Conservation (phyloP, 2,113 vertebrate genomes). For the Columba livia region DNA sequence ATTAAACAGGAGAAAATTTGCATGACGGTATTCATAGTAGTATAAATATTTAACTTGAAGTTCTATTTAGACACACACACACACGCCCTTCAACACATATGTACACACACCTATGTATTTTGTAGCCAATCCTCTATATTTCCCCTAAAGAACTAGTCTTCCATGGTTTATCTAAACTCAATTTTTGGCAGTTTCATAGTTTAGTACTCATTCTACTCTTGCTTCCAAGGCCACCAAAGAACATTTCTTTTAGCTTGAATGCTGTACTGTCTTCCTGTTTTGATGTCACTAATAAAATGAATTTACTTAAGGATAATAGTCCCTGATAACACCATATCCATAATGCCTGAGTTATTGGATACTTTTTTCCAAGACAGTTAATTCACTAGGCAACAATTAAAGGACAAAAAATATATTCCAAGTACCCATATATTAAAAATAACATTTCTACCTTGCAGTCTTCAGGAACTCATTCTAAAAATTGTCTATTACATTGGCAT, state of each 20-base stretch:
- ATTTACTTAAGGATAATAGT: not conserved
- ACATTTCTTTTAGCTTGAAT: not conserved
- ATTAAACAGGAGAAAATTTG: not conserved
- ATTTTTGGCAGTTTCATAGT: not conserved
- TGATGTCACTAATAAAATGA: not conserved
- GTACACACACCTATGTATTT: not conserved
- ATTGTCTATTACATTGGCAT: not conserved
- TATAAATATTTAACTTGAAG: not conserved
- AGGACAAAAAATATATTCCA: not conserved
- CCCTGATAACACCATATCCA: not conserved
- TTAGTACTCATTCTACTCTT: not conserved
- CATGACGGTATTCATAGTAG: not conserved
- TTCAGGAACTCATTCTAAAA: not conserved
- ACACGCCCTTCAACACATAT: fast-evolving
- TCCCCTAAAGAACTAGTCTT: not conserved
- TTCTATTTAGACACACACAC: not conserved
- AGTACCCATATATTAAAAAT: not conserved
- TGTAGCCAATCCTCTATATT: not conserved
- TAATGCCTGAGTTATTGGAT: not conserved
- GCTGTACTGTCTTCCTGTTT: not conserved
- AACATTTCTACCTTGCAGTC: not conserved
- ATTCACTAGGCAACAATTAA: not conserved
- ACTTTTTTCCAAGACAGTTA: not conserved
- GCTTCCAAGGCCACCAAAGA: not conserved
- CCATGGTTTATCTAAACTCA: not conserved